Evolutionary conservation across 2,113 vertebrate species (phyloP).

Genomic region (Oryzias javanicus): DNA sequence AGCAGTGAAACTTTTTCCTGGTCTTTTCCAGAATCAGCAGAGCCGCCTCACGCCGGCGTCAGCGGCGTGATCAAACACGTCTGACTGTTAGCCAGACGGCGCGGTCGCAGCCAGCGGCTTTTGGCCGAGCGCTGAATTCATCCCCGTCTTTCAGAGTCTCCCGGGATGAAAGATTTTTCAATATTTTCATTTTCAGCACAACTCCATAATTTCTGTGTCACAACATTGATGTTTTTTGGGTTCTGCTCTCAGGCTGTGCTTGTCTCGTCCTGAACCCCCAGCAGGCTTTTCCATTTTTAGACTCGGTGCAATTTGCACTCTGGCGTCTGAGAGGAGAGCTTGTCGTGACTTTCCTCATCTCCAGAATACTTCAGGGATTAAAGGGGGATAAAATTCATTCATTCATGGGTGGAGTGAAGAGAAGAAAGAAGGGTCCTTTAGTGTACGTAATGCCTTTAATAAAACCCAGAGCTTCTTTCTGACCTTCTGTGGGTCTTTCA

Average conservation of each 20-base stretch:
- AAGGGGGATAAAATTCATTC: conserved; percentile 75
- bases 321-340: conserved; percentile 41
- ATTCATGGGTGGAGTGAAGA: conserved; percentile 54
- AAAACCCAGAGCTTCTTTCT: conserved; percentile 62
- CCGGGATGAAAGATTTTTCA: not conserved
- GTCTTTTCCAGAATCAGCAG: conserved; percentile 16
- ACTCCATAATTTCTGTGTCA: not conserved
- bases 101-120: not conserved
- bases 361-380: conserved; percentile 79
- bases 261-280: conserved; percentile 1
- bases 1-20: conserved; percentile 21
- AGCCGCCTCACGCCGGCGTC: not conserved
- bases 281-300: conserved; percentile 3
- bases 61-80: conserved; percentile 3
- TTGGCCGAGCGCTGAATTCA: not conserved
- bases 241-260: not conserved
- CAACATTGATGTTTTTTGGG: not conserved
- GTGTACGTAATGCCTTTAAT: conserved; percentile 60
- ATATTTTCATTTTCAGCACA: not conserved
- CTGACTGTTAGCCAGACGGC: conserved; percentile 13
- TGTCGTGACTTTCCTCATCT: conserved; percentile 76
- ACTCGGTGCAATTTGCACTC: conserved; percentile 25
- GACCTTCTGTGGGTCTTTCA: conserved; percentile 6
- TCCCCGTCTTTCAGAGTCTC: not conserved
- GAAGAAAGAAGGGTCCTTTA: conserved; percentile 51